Conservation (phyloP, 2,797 vertebrate genomes). For the Hydrophis major region DNA sequence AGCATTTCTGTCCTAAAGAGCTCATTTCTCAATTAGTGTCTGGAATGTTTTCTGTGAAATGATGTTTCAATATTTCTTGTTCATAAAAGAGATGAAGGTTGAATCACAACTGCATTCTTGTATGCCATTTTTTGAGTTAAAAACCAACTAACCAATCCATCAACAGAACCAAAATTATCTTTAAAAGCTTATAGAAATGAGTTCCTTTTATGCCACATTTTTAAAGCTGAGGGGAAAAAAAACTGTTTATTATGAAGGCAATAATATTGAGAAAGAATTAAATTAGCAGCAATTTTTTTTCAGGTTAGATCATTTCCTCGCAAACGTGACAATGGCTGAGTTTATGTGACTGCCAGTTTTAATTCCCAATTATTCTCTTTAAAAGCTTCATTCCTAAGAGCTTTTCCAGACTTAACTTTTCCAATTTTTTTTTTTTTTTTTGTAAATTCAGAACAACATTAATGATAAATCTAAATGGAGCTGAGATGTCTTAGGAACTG, state of each 20-base stretch:
- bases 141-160: not conserved
- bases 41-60: slow-evolving; percentile 37
- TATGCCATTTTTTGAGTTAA: slow-evolving; percentile 10
- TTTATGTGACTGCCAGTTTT: slow-evolving; percentile 38
- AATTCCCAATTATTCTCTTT: slow-evolving; percentile 42
- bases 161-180: not conserved
- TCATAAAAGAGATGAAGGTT: not conserved
- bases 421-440: not conserved
- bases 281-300: slow-evolving; percentile 40
- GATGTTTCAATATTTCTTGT: slow-evolving; percentile 1
- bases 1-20: not conserved
- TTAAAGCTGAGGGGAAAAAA: not conserved
- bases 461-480: slow-evolving; percentile 21
- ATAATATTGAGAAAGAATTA: slow-evolving; percentile 20
- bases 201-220: slow-evolving; percentile 28
- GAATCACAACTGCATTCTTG: not conserved
- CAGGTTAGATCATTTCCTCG: slow-evolving; percentile 23
- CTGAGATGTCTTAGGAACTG: not conserved
- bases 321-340: slow-evolving; percentile 19
- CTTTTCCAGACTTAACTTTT: not conserved
- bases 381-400: slow-evolving; percentile 30
- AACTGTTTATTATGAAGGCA: slow-evolving; percentile 38
- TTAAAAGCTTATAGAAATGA: slow-evolving; percentile 34
- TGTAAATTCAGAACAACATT: not conserved
- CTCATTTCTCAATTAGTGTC: not conserved